These are phyloP conservation scores for Pachycephala philippinensis DNA, from an alignment of 2,113 vertebrate genomes.

Conservation along the genomic window DNA sequence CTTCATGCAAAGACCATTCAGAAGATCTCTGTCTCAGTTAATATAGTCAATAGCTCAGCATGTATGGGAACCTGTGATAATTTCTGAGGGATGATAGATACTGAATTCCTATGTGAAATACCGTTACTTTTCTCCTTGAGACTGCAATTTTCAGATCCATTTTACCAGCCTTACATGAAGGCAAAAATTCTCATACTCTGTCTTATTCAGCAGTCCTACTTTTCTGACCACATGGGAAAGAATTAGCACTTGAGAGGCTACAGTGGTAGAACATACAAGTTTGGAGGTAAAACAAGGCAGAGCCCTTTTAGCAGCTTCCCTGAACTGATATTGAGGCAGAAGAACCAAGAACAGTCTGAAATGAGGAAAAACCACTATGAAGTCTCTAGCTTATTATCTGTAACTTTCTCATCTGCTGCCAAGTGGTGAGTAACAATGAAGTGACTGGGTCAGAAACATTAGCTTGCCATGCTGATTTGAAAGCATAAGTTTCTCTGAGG, in stretches of 20 bases:
- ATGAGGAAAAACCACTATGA: neutral
- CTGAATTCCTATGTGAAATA: neutral
- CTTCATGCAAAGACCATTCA: neutral
- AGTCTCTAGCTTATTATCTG: neutral
- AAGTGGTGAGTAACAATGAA: neutral
- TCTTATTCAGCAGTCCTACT: neutral
- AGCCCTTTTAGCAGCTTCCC: neutral
- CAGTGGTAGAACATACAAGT: neutral
- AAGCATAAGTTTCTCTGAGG: neutral
- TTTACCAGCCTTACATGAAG: neutral
- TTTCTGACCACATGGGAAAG: neutral
- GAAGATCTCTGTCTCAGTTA: neutral
- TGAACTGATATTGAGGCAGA: neutral
- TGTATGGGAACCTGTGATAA: neutral
- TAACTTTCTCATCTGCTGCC: conserved; percentile 18
- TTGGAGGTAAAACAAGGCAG: neutral
- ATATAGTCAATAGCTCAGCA: neutral
- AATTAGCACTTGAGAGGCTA: neutral
- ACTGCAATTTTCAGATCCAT: neutral
- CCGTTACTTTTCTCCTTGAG: neutral
- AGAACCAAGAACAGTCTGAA: neutral
- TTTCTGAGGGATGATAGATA: neutral
- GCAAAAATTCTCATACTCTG: neutral
- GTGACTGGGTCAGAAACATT: neutral
- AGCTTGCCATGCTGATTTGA: neutral